Evolutionary conservation across 2,797 vertebrate genomes (phyloP), one percentile per base, ranked within the genome.

Genomic region (Rhodeus uyekii): DNA sequence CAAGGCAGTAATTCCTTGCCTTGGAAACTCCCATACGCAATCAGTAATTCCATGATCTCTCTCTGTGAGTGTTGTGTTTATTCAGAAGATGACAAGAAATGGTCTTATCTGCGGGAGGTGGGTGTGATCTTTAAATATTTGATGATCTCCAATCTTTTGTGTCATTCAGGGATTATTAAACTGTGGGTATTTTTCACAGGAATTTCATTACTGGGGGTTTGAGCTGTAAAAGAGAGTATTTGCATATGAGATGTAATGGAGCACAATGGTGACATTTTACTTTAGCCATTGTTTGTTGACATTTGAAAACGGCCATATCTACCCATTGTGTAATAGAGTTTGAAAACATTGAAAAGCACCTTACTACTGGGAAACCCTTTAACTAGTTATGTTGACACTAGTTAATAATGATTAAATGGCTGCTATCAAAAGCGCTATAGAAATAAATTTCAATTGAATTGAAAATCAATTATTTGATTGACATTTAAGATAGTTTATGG

Each of bases 221-320:
- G 36, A 67, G 65, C 68, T 78, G 32, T 58, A 32, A 58, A 46
- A 61, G 38, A 34, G 27, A 38, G 50, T 55, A 83, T 86, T 85
- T 81, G 83, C 79, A 71, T 87, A 74, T n/a, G 16, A 34, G 42
- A 68, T 75, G 80, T 83, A 80, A 71, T 68, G 50, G 63, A 42
- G 75, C 48, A 61, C 76, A 81, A 74, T 83, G 76, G 34, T 84
- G 79, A 75, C 36, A 39, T 76, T 85, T 82, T 82, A 76, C 82
- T 76, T 55, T n/a, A 69, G 63, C 34, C 39, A 69, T 68, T 80
- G 34, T 42, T 65, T 79, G 72, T 38, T 88, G 81, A 85, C 76
- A 85, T 86, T 82, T 88, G 61, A 71, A 80, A 82, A 75, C 39
- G 18, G 44, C 34, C 18, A 61, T 76, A 63, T 71, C 55, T 77